phyloP scores from a whole-genome alignment of 2,888 invertebrate genomes.

The Thymelicus sylvestris region DNA sequence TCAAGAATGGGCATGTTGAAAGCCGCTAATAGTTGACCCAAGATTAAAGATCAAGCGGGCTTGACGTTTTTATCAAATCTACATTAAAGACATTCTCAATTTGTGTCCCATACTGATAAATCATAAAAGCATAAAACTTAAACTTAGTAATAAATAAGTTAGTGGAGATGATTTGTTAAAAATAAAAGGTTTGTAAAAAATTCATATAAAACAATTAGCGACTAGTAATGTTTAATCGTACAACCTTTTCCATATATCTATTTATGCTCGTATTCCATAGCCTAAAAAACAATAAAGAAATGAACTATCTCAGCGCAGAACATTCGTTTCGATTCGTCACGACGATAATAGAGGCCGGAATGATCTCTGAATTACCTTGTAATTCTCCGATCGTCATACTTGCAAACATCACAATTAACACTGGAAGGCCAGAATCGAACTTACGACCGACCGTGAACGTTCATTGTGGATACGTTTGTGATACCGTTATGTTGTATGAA shows the following conservation, averaged over 20 bases:
- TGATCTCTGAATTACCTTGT: constrained; percentile 54
- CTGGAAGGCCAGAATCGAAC: constrained; percentile 37
- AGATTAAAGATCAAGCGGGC: constrained; percentile 44
- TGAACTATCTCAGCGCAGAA: constrained; percentile 54
- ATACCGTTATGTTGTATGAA: constrained; percentile 42
- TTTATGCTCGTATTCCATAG: constrained; percentile 4
- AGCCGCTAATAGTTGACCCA: constrained; percentile 55
- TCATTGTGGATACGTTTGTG: constrained; percentile 40
- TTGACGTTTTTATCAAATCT: constrained; percentile 15
- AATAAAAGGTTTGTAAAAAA: too few relatives aligned
- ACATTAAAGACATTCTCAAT: not conserved
- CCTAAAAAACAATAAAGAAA: constrained; percentile 48
- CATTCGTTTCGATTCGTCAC: constrained; percentile 68
- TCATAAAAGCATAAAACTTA: too few relatives aligned
- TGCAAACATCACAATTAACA: constrained; percentile 58
- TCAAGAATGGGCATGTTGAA: constrained; percentile 63
- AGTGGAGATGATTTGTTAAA: too few relatives aligned
- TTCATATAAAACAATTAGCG: too few relatives aligned
- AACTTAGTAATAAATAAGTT: too few relatives aligned
- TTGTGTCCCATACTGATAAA: too few relatives aligned
- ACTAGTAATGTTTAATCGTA: not conserved
- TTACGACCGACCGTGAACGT: constrained; percentile 39
- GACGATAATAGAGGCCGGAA: constrained; percentile 57
- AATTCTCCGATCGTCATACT: constrained; percentile 55
- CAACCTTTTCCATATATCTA: not conserved